Conservation (phyloP, 1,140 invertebrate genomes). For the Drosophila athabasca region DNA sequence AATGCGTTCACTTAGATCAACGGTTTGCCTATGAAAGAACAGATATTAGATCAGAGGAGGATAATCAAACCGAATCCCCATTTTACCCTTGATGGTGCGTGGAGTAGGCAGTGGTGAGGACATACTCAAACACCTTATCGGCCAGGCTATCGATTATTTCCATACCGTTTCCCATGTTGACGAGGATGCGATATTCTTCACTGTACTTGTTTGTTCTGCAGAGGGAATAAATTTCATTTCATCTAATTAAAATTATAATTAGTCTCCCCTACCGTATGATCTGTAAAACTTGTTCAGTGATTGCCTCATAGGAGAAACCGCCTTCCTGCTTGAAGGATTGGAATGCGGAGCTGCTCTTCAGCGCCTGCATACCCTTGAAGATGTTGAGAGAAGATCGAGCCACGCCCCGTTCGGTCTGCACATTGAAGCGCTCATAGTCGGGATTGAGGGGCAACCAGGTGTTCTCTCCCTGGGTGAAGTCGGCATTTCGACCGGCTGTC, state of each 20-base stretch:
- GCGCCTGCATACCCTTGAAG: conserved; percentile 67
- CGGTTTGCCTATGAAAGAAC: conserved; percentile 40
- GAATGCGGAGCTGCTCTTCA: conserved; percentile 71
- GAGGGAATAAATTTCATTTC: background rate
- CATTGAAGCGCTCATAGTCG: conserved; percentile 85
- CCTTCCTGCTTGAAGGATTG: conserved; percentile 58
- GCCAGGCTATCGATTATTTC: conserved; percentile 47
- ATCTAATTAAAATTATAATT: fast-evolving
- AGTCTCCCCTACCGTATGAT: conserved; percentile 57
- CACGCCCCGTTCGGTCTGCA: conserved; percentile 83
- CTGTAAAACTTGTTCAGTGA: conserved; percentile 71
- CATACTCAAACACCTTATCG: conserved; percentile 64
- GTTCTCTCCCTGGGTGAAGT: conserved; percentile 86
- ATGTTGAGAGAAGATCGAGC: conserved; percentile 70
- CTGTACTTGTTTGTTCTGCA: conserved; percentile 50
- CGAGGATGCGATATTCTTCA: conserved; percentile 75
- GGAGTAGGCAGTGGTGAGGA: conserved; percentile 64
- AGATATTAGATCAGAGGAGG: background rate
- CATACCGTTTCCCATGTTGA: conserved; percentile 68
- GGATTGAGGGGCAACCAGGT: conserved; percentile 89
- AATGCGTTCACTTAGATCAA: conserved; percentile 47
- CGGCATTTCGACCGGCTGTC: conserved; percentile 85
- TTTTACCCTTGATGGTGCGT: conserved; percentile 58
- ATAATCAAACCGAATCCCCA: too few relatives aligned
- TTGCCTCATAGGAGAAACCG: conserved; percentile 69